Evolutionary conservation across 2,888 invertebrate genomes (phyloP), one percentile per base, ranked within the genome.

Genomic region (Mythimna pallens): DNA sequence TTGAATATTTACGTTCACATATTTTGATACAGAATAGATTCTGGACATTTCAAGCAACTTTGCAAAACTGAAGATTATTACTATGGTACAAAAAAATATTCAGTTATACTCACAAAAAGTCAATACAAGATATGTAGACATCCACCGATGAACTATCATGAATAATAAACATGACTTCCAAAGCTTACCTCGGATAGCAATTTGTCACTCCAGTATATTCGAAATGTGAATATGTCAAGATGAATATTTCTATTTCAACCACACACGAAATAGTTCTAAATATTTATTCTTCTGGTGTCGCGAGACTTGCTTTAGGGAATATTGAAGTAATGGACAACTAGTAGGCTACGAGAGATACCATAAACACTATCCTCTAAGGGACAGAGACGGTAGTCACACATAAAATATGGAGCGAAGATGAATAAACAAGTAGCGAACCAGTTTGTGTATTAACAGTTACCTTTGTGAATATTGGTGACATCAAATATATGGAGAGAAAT

Each of bases 261-360:
- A 12, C 52, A 78, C 14, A 36, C n/a, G 47, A 54, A 25, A 50
- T 20, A 25, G 36, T 30, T 59, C 76, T 66, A 61, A 62, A 81
- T 81, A 52, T 80, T 80, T 80, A 76, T 62, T 66, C 55, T 81
- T 52, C 55, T 75, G 43, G 34, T 52, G 76, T 47, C 76, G 43
- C 0, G 61, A 76, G 76, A 61, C 50, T 61, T 67, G 52, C 76
- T 81, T 77, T 57, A 47, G 76, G 76, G 76, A 76, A 81, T 81
- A 81, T 81, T 61, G 81, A 76, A 67, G 77, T 81, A 76, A 77
- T 77, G 81, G 76, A 77, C 81, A 76, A 64, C 47, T 10, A 54
- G 67, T 63, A 76, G 50, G 36, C 81, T 66, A 64, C 64, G 47
- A 43, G 43, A 52, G 50, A 67, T 62, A 57, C 57, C 62, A 76